Evolutionary conservation across 2,888 invertebrate genomes (phyloP), one percentile per base, ranked within the genome.

Genomic region (Lobophora halterata): DNA sequence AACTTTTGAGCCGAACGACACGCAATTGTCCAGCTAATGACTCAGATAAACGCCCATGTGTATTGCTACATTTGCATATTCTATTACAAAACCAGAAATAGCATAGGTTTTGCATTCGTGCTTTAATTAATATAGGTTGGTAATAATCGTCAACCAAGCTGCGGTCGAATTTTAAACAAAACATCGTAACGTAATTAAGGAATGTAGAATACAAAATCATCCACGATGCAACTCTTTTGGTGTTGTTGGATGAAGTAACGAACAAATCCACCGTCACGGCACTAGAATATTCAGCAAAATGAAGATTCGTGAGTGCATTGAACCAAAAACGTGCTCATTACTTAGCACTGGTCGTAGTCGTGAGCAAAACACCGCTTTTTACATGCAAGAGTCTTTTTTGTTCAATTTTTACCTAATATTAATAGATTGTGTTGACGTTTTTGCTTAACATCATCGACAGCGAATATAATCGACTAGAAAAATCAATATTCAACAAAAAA

Each of bases 291-390:
- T 70, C 70, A 72, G 72, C 66, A 72, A 79, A 78, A 75, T 75
- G 71, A 71, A 66, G 63, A 76, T 73, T 71, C 78, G 74, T 75
- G 81, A 79, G 86, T 81, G 81, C 85, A 79, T 77, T 83, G 85
- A 85, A 86, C 86, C 74, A 80, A 75, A 79, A 78, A 78, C 83
- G 85, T 83, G 76, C 65, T 71, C 73, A 79, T 80, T 81, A 79
- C 79, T 80, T 79, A 77, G 70, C 76, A 77, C 73, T 65, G 71
- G 67, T 58, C 58, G 51, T 60, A 65, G 65, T 76, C 80, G 79
- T 79, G 80, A 77, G 71, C 67, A 58, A 70, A 58, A 62, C 61
- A 59, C 58, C 42, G 63, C 70, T 80, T 80, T 80, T 79, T 79
- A 71, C 70, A 64, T 65, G 60, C 61, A 68, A 69, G 68, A 65